Evolutionary conservation across 2,888 invertebrate species (phyloP), one percentile per base, ranked within the genome.

Genomic region (Lacanobia wlatinum): DNA sequence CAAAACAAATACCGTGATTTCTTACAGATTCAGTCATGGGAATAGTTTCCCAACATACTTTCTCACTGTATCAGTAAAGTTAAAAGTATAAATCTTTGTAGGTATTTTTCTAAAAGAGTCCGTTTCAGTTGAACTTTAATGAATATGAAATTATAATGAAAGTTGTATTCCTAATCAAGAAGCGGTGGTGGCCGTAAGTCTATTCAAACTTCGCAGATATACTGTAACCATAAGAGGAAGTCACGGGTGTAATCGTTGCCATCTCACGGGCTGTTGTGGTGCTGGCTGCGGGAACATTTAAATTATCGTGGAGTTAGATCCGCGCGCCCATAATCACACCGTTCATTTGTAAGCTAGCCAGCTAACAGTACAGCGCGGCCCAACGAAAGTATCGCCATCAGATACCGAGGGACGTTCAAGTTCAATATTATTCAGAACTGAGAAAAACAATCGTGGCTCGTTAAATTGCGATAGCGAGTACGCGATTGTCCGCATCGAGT

Each of bases 391-490:
- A 95, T 95, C 95, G 88, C 93, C 92, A 95, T 96, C 95, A 92
- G 95, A 96, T 96, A 94, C 88, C 84, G 80, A 88, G 88, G 90
- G 90, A 93, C 91, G 90, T 91, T 93, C 93, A 92, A 90, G 93
- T 93, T 94, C 95, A 94, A 96, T 96, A 96, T 95, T 96, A 95
- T 96, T 95, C 95, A 95, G 93, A 95, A 95, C 94, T 94, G 91
- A 93, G 95, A 95, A 95, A 95, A 96, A 96, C 95, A 95, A 95
- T 95, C 94, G 95, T 95, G 95, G 88, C 94, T 96, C 94, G 95
- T 96, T 96, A 95, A 95, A 93, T 91, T 93, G 92, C 90, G 95
- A 95, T 95, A 94, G 92, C 91, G 88, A 90, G 89, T 90, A 87
- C 87, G 89, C 92, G 94, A 95, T 95, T 94, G 91, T 90, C 88